Conservation (phyloP, 2,888 invertebrate species). For the Philaethria dido region DNA sequence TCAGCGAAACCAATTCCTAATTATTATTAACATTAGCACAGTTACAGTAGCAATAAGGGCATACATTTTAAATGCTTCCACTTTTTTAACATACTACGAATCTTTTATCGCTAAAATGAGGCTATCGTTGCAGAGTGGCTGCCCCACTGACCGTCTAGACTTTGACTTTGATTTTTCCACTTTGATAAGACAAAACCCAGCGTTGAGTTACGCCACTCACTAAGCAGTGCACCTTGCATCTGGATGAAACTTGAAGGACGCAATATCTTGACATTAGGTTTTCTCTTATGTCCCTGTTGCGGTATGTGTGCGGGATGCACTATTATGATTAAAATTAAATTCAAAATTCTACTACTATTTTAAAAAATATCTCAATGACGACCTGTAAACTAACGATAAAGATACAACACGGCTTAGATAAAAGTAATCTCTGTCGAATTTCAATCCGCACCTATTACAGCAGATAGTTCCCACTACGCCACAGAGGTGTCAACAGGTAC, state of each 20-base stretch:
- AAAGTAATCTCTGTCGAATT: background rate
- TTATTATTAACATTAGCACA: constrained; percentile 7
- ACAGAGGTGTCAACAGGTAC: constrained; percentile 7
- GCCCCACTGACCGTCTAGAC: too few relatives aligned
- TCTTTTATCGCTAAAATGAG: background rate
- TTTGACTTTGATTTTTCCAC: too few relatives aligned
- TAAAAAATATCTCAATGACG: background rate
- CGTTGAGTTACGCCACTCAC: too few relatives aligned
- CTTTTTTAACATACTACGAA: background rate
- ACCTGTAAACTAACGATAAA: background rate
- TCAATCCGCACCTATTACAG: background rate
- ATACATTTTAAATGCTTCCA: too few relatives aligned
- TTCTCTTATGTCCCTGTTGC: too few relatives aligned
- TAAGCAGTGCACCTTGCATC: too few relatives aligned
- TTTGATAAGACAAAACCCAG: too few relatives aligned
- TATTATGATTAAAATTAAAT: too few relatives aligned
- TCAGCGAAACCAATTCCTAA: background rate
- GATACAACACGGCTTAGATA: background rate
- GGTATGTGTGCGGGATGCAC: too few relatives aligned
- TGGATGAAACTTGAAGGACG: too few relatives aligned
- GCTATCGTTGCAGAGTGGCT: too few relatives aligned
- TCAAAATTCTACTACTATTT: background rate
- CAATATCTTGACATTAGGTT: too few relatives aligned
- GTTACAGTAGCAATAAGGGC: background rate
- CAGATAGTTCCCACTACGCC: background rate